phyloP scores from a whole-genome alignment of 2,888 invertebrate species.

The Neocrepidodera transversa region DNA sequence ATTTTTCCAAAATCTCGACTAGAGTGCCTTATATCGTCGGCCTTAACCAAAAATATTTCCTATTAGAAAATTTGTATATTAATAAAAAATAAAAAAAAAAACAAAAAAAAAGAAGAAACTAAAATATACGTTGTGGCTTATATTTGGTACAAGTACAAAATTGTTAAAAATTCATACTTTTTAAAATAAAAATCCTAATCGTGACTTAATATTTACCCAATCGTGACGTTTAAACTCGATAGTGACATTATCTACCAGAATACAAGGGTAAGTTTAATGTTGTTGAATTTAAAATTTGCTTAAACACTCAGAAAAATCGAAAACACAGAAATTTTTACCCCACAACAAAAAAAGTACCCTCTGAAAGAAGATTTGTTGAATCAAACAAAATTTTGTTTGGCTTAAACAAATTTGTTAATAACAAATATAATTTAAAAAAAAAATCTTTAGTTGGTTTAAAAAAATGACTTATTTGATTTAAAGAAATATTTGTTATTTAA shows the following conservation, averaged over 20 bases:
- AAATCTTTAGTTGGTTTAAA: too few relatives aligned
- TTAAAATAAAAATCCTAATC: conserved; percentile 45
- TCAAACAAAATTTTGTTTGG: too few relatives aligned
- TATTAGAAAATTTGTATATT: conserved; percentile 59
- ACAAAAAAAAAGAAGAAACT: conserved; percentile 48
- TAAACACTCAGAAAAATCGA: not conserved
- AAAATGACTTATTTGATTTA: too few relatives aligned
- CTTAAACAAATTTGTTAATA: too few relatives aligned
- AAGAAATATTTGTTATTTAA: too few relatives aligned
- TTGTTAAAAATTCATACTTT: conserved; percentile 47
- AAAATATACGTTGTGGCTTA: conserved; percentile 52
- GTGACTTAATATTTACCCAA: conserved; percentile 46
- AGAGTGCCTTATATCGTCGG: conserved; percentile 61
- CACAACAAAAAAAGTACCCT: too few relatives aligned
- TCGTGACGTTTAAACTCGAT: conserved; percentile 40
- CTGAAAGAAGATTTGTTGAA: too few relatives aligned
- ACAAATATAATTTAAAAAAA: too few relatives aligned
- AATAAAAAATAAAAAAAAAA: conserved; percentile 53
- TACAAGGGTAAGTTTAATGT: conserved; percentile 33
- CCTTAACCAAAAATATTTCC: conserved; percentile 56
- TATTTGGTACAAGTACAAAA: conserved; percentile 54
- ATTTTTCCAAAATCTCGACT: conserved; percentile 60
- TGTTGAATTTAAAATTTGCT: not conserved
- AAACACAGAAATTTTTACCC: too few relatives aligned
- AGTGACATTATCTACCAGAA: conserved; percentile 28